Evolutionary conservation across 2,888 invertebrate genomes (phyloP).

Genomic region (Ichneumon xanthorius): DNA sequence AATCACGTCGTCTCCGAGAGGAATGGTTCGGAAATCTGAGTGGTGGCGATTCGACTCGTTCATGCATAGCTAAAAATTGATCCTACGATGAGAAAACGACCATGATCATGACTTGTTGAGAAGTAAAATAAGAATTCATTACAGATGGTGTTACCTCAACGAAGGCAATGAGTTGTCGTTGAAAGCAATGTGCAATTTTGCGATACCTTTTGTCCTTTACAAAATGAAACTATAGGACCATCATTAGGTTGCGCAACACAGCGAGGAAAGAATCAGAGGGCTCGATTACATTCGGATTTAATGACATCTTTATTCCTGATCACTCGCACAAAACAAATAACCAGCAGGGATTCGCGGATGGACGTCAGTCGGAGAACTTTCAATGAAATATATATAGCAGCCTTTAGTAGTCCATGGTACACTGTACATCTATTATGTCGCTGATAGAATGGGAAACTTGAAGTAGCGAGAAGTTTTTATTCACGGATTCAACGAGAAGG

Average conservation of each 20-base stretch:
- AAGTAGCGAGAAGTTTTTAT: slow-evolving; percentile 48
- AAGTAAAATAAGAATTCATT: background rate
- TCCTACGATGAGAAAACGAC: background rate
- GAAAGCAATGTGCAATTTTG: background rate
- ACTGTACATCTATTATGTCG: slow-evolving; percentile 28
- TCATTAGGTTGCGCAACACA: slow-evolving; percentile 5
- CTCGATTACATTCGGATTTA: slow-evolving; percentile 24
- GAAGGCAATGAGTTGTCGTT: background rate
- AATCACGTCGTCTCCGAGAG: background rate
- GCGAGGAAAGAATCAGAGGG: background rate
- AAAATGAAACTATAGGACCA: background rate
- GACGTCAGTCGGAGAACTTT: background rate
- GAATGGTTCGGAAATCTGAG: background rate
- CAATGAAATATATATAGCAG: slow-evolving; percentile 1
- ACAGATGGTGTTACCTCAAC: background rate
- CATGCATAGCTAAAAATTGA: background rate
- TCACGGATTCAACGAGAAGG: slow-evolving; percentile 26
- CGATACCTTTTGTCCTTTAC: background rate
- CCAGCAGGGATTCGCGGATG: background rate
- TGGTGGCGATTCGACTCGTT: background rate
- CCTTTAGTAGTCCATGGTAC: background rate
- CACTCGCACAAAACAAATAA: slow-evolving; percentile 19
- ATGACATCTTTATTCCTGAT: slow-evolving; percentile 9
- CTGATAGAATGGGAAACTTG: slow-evolving; percentile 38
- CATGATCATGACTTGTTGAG: background rate